Evolutionary conservation across 2,888 invertebrate genomes (phyloP).

Genomic region (Tromatobia lineatoria): DNA sequence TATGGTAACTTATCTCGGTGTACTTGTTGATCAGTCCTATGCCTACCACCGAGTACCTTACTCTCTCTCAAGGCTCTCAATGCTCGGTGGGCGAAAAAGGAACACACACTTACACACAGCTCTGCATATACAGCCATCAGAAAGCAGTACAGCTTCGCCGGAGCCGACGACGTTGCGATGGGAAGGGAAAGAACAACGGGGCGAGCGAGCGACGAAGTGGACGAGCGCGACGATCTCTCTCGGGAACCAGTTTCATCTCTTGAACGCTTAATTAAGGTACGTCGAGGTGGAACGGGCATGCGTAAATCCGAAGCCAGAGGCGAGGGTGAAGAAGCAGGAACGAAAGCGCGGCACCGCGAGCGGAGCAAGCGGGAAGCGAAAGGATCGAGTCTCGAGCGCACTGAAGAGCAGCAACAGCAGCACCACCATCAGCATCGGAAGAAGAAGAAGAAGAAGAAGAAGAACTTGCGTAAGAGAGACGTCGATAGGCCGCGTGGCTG

Average conservation of each 20-base stretch:
- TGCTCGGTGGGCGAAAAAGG: constrained; percentile 60
- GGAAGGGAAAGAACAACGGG: constrained; percentile 68
- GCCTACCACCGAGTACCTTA: constrained; percentile 53
- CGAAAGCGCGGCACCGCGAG: constrained; percentile 30
- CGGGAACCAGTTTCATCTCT: constrained; percentile 84
- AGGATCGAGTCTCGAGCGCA: constrained; percentile 21
- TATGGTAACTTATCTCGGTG: constrained; percentile 40
- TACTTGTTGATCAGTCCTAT: constrained; percentile 59
- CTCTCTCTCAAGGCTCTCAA: constrained; percentile 57
- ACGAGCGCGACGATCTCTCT: constrained; percentile 54
- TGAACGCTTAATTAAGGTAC: constrained; percentile 85
- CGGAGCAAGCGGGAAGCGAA: constrained; percentile 42
- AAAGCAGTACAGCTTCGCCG: constrained; percentile 24
- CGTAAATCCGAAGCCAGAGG: constrained; percentile 77
- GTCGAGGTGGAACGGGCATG: constrained; percentile 77
- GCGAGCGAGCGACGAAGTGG: constrained; percentile 44
- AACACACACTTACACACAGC: constrained; percentile 8
- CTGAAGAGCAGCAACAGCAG: constrained; percentile 42
- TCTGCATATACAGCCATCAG: constrained; percentile 56
- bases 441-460: constrained; percentile 53
- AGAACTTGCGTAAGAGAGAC: constrained; percentile 76
- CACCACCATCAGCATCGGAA: constrained; percentile 45
- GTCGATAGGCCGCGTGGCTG: constrained; percentile 74
- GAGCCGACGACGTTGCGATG: constrained; percentile 33
- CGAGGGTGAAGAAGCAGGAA: constrained; percentile 72